A percentile compares a stretch with the other conserved stretches of the same genome.
Conservation (phyloP, 2,888 invertebrate genomes). For the Xestoiulus laeticollis region DNA sequence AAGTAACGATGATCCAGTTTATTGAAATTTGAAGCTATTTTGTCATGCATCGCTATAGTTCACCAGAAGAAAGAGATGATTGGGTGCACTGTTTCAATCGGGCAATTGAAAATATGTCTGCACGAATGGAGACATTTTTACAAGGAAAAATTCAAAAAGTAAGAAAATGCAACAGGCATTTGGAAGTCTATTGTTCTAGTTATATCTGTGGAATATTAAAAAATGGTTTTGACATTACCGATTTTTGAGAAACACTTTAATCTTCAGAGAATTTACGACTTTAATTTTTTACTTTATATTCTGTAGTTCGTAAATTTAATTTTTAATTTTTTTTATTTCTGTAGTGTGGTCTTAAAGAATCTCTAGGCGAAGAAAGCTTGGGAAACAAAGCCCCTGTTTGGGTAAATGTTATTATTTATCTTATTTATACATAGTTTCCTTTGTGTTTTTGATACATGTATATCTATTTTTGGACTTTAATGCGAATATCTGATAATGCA, state of each 20-base stretch:
- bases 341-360: neutral
- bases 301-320: neutral
- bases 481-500: no score
- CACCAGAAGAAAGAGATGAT: conserved; percentile 66
- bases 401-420: conserved; percentile 58
- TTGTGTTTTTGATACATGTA: neutral
- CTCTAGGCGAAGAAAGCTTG: conserved; percentile 28
- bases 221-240: no score
- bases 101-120: conserved; percentile 67
- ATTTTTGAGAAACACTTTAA: no score
- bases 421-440: neutral
- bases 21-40: neutral
- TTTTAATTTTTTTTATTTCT: neutral
- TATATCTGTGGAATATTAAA: no score
- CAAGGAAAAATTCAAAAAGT: conserved; percentile 55
- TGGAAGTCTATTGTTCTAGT: no score
- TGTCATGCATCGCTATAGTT: conserved; percentile 60
- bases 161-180: no score
- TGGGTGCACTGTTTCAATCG: conserved; percentile 67
- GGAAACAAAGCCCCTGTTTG: conserved; percentile 68
- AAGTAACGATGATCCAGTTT: no score
- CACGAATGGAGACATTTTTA: conserved; percentile 65
- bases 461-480: no score
- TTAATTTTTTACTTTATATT: neutral
- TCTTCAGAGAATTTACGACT: no score